Conservation (phyloP, 2,113 vertebrate genomes). For the Circaetus gallicus region DNA sequence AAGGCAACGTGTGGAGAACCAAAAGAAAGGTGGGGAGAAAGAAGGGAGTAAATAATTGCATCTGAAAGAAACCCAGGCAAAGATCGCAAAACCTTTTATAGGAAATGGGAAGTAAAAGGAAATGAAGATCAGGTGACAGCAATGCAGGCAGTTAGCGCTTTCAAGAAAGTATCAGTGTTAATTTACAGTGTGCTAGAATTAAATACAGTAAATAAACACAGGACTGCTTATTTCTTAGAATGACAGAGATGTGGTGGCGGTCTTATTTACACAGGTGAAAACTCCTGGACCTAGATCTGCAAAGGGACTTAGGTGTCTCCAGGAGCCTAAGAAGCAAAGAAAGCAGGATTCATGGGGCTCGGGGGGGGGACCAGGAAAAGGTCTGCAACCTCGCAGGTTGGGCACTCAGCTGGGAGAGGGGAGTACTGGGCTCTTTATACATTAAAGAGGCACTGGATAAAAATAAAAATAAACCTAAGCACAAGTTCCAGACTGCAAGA, state of each 20-base stretch:
- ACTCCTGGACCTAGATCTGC: constrained; percentile 29
- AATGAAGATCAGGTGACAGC: constrained; percentile 12
- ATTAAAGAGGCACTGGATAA: constrained; percentile 7
- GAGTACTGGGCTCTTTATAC: neutral
- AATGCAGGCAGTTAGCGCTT: constrained; percentile 11
- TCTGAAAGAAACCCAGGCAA: neutral
- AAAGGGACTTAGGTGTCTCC: constrained; percentile 36
- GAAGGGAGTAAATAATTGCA: neutral
- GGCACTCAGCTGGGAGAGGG: neutral
- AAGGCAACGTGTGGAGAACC: neutral
- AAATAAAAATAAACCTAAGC: constrained; percentile 46
- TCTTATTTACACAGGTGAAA: constrained; percentile 63
- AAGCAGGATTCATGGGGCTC: constrained; percentile 42
- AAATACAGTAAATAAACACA: constrained; percentile 58
- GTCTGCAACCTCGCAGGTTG: constrained; percentile 5
- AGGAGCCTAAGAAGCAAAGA: constrained; percentile 21
- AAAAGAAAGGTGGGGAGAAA: neutral
- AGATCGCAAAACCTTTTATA: neutral
- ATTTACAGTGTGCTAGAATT: constrained; percentile 53
- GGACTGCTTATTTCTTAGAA: constrained; percentile 43
- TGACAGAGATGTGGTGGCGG: constrained; percentile 35
- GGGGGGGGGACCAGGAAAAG: constrained; percentile 2
- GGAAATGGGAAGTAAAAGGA: constrained; percentile 23
- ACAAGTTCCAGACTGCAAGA: neutral
- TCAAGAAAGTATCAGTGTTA: constrained; percentile 24